These are phyloP conservation scores for Pomatostomus ruficeps DNA, from an alignment of 2,113 vertebrate genomes.

Conservation along the genomic window DNA sequence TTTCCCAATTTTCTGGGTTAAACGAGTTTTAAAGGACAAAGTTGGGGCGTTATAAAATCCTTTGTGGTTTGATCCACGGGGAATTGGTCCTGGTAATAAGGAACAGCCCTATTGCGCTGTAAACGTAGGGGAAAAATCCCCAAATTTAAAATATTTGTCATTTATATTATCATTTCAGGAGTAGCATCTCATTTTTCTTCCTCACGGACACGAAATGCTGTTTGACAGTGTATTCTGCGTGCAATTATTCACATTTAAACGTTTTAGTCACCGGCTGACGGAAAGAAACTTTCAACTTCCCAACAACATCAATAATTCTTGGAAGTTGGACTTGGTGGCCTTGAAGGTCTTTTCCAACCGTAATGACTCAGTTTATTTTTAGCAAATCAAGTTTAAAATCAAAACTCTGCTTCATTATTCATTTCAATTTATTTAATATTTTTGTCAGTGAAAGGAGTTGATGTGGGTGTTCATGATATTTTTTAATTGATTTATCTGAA, in stretches of 20 bases:
- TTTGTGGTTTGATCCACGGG: neutral
- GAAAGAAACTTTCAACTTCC: neutral
- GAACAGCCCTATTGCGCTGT: neutral
- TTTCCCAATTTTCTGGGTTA: neutral
- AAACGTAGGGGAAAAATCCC: neutral
- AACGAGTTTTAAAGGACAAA: conserved; percentile 18
- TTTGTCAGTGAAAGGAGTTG: neutral
- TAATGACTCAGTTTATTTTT: neutral
- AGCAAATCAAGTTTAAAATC: neutral
- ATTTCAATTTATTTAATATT: neutral
- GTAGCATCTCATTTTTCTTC: neutral
- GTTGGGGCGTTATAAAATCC: neutral
- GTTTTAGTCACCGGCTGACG: neutral
- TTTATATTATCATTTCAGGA: neutral
- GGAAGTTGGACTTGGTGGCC: neutral
- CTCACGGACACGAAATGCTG: rapidly evolving
- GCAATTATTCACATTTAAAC: neutral
- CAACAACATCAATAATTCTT: neutral
- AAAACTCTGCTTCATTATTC: neutral
- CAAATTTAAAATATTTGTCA: neutral
- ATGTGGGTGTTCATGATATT: neutral
- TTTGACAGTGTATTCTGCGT: neutral
- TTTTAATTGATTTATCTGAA: neutral
- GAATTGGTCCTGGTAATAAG: neutral
- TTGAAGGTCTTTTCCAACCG: neutral